Evolutionary conservation across 2,888 invertebrate genomes (phyloP), one percentile per base, ranked within the genome.

Genomic region (Muschampia plurimacula): DNA sequence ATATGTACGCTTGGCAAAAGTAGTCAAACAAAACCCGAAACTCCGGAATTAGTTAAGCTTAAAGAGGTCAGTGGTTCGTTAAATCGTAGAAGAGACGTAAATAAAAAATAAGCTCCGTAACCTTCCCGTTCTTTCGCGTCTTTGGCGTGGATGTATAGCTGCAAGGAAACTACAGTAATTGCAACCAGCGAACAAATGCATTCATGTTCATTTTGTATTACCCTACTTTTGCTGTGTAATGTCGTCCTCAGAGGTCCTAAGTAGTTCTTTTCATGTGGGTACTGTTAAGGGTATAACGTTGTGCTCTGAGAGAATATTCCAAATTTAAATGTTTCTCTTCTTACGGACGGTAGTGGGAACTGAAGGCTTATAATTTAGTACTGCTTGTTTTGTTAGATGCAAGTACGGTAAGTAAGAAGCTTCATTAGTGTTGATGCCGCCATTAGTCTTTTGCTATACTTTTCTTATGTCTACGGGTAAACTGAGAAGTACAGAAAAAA

Each of bases 121-220:
- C 60, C 66, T 66, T 36, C 65, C 36, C 65, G 70, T 70, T 59
- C 64, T 59, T 70, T 55, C 65, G 63, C 59, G 70, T 70, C 70
- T 65, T 15, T 65, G 46, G 59, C 59, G 65, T 59, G 65, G 65
- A 70, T 70, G 70, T 70, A 70, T 70, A 46, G 70, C 44, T 70
- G 65, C 70, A 70, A 70, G 65, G 59, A 70, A 71, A 66, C 71
- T 71, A 60, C 71, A 66, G 71, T 71, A 71, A 71, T 71, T 71
- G 66, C 71, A 66, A 70, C 71, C 57, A 70, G 65, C 65, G 15
- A 71, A 71, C 70, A 71, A 71, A 71, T 71, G 70, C 65, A 71
- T 66, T 71, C 71, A 71, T 71, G 65, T 65, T 71, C 65, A 71
- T 71, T 64, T 64, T 65, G 70, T 70, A 65, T 70, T 70, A 65